Percentiles rank a stretch among this genome's conserved stretches.
Conservation (phyloP, 2,113 vertebrate species). For the Eclectus roratus region DNA sequence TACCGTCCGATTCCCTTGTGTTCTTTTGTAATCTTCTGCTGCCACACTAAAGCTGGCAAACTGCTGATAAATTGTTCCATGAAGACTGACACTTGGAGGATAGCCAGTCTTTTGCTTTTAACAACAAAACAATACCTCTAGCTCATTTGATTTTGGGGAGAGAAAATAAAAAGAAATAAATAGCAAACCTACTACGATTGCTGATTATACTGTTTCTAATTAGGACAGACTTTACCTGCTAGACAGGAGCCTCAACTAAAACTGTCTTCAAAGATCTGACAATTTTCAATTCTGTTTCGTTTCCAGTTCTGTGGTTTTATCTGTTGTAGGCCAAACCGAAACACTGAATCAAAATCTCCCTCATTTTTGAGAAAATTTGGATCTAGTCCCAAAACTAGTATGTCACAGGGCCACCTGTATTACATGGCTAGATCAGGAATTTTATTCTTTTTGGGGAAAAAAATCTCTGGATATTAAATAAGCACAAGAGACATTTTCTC, state of each 20-base stretch:
- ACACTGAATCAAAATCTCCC: background rate
- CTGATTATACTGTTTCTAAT: background rate
- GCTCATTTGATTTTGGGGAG: background rate
- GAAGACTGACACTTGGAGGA: slow-evolving; percentile 27
- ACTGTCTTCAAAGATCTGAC: background rate
- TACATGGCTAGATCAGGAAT: background rate
- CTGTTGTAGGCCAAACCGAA: background rate
- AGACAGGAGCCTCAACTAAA: background rate
- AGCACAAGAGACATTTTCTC: background rate
- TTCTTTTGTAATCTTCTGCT: slow-evolving; percentile 25
- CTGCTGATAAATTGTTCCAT: slow-evolving; percentile 28
- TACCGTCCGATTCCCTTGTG: background rate
- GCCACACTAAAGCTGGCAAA: slow-evolving; percentile 4
- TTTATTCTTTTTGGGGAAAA: accelerated
- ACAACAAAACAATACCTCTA: background rate
- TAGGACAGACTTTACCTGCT: background rate
- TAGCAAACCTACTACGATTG: background rate
- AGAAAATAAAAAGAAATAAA: background rate
- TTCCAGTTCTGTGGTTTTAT: background rate
- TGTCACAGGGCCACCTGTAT: background rate
- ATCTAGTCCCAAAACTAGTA: background rate
- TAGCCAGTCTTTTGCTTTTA: background rate
- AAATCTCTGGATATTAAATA: background rate
- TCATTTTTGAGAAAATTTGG: background rate
- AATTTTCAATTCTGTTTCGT: background rate